phyloP scores from a whole-genome alignment of 2,113 vertebrate species.

The Serilophus lunatus region DNA sequence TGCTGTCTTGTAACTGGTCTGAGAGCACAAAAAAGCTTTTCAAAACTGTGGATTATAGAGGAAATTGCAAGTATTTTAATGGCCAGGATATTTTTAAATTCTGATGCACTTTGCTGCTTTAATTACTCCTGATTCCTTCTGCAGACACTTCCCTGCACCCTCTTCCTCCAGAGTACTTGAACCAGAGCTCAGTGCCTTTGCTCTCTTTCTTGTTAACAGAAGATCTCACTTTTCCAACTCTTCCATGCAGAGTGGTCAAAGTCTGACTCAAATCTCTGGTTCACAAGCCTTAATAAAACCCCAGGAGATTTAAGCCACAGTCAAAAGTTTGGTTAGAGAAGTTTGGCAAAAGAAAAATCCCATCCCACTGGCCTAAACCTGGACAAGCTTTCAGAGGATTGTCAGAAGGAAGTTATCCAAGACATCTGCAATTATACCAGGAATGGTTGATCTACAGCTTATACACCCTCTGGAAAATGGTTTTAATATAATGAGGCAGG shows the following conservation, averaged over 20 bases:
- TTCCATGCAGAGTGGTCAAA: no score
- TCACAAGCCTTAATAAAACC: no score
- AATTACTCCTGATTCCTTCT: neutral
- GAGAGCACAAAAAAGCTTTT: neutral
- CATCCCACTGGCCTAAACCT: neutral
- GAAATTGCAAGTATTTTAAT: neutral
- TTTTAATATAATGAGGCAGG: neutral
- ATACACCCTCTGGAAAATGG: neutral
- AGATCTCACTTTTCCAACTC: no score
- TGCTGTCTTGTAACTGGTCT: neutral
- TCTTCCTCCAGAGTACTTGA: no score
- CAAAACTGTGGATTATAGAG: neutral
- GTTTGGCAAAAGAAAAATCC: neutral
- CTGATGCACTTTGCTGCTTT: neutral
- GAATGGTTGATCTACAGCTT: neutral
- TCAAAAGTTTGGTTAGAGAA: neutral
- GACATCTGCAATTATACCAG: neutral
- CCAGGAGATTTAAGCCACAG: constrained; percentile 19
- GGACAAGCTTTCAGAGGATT: neutral
- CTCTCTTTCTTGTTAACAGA: no score
- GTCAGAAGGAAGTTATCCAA: neutral
- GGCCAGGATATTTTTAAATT: neutral
- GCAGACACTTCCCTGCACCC: no score
- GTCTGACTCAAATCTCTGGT: no score
- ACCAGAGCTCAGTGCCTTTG: no score